Evolutionary conservation across 2,797 vertebrate species (phyloP).

Genomic region (Valencia hispanica): DNA sequence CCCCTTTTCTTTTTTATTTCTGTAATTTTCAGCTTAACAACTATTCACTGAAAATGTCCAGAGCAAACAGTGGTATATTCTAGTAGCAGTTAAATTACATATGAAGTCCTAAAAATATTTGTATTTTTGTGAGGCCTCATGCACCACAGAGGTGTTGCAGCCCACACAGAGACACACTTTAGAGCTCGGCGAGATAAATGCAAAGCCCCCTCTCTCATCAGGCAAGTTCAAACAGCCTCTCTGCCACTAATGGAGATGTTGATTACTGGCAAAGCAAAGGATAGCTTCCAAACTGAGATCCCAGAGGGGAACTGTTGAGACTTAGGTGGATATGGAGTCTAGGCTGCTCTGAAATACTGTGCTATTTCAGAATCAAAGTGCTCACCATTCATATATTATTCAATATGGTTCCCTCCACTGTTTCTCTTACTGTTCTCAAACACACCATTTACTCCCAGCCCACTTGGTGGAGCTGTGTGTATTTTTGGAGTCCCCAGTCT

Average conservation of each 20-base stretch:
- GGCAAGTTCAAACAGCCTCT: slow-evolving; percentile 47
- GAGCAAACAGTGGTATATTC: not conserved
- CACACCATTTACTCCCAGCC: slow-evolving; percentile 66
- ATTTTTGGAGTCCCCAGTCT: slow-evolving; percentile 58
- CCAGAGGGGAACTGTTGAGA: slow-evolving; percentile 53
- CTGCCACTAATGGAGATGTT: slow-evolving; percentile 53
- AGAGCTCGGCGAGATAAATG: slow-evolving; percentile 22
- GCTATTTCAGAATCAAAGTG: slow-evolving; percentile 82
- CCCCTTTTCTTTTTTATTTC: not conserved
- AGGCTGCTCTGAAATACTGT: slow-evolving; percentile 48
- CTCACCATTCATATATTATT: slow-evolving; percentile 82
- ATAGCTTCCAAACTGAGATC: slow-evolving; percentile 62
- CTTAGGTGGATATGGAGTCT: slow-evolving; percentile 45
- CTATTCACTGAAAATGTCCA: not conserved
- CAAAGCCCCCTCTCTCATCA: slow-evolving; percentile 26
- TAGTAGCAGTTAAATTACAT: not conserved
- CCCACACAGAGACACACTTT: slow-evolving; percentile 28
- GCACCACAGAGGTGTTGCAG: slow-evolving; percentile 10
- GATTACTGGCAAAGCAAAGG: slow-evolving; percentile 58
- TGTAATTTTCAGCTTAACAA: not conserved
- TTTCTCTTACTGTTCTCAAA: slow-evolving; percentile 74
- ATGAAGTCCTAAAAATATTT: not conserved
- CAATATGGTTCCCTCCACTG: slow-evolving; percentile 75
- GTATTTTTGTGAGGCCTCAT: slow-evolving; percentile 5
- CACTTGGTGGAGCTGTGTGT: slow-evolving; percentile 76